Conservation (phyloP, 2,797 vertebrate genomes). For the Melanogrammus aeglefinus region DNA sequence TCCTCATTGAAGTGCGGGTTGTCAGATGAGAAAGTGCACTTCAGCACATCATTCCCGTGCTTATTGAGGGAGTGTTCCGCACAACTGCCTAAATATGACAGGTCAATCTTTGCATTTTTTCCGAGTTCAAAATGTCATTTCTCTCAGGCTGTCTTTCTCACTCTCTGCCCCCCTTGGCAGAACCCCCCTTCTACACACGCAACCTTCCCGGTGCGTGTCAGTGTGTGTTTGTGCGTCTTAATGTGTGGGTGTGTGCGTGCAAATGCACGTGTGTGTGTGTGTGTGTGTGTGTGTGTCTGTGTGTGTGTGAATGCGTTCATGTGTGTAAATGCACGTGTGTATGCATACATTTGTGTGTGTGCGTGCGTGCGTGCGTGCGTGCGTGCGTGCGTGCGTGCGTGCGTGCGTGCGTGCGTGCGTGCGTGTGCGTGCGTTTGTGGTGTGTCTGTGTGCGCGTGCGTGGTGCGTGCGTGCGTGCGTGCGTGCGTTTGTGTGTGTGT, state of each 20-base stretch:
- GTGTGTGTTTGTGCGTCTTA: not conserved
- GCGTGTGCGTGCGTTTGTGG: not conserved
- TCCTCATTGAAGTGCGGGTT: conserved; percentile 43
- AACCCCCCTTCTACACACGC: not conserved
- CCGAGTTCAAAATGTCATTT: conserved; percentile 45
- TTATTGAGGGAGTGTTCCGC: conserved; percentile 18
- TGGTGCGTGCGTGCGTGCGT: not conserved
- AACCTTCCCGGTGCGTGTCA: not conserved
- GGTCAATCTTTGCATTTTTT: conserved; percentile 48
- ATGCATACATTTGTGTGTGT: too few relatives aligned
- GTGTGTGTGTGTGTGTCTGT: too few relatives aligned
- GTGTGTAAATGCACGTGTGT: too few relatives aligned
- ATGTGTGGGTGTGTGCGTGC: not conserved
- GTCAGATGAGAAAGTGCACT: conserved; percentile 54
- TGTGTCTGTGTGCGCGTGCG: not conserved
- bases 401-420: too few relatives aligned
- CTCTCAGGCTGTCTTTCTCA: conserved; percentile 19
- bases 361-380: not conserved
- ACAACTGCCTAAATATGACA: conserved; percentile 40
- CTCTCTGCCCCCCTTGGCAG: conserved; percentile 13
- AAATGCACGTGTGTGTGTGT: not conserved
- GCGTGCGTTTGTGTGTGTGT: not conserved
- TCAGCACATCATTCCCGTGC: conserved; percentile 54
- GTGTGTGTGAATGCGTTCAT: not conserved
- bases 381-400: not conserved